Evolutionary conservation across 64 coral and sea anemone genomes (phyloP), one percentile per base, ranked within the genome.

Genomic region (Cladopsammia gracilis): DNA sequence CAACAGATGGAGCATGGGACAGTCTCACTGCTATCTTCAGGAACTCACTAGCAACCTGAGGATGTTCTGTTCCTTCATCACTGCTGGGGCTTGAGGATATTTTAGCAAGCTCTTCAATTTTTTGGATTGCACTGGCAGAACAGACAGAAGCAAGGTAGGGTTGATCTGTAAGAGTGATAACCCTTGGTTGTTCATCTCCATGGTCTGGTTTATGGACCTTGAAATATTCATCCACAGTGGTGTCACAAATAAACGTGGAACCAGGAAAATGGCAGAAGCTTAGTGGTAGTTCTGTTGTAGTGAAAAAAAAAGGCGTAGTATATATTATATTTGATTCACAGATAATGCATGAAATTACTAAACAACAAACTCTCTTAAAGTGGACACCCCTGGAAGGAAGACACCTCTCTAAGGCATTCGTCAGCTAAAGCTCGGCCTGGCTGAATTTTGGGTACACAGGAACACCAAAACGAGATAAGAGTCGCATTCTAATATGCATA

Each of bases 101-200:
- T 51, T 84, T 49, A 48, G 20, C 46, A 4, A 84, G 45, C 46
- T 84, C 11, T 24, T 84, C 61, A 4, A 84, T 42, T 69, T 93
- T 64, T 46, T 76, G 5, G 2, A 78, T 20, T 18, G 72, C 83
- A 78, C 57, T 86, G 13, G 44, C 76, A 56, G 81, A 83, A 64
- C 83, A 75, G 48, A 93, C 64, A 45, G 82, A 93, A 26, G 91
- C 91, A 69, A 82, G 74, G 47, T 62, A 93, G 3, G 90, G 90
- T 8, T 87, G 61, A 53, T 93, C 90, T 78, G 83, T 43, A 2
- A 92, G 45, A 53, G 70, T 76, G 54, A 92, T 52, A 16, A 92
- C 69, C 22, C 23, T 86, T 57, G 90, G 90, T 48, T 86, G 69
- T n/a, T 92, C 90, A 52, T 92, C 58, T 0, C 90, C 90, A 77